These are phyloP conservation scores for Sebastes iracundus DNA, from an alignment of 2,797 vertebrate species.

Conservation along the genomic window DNA sequence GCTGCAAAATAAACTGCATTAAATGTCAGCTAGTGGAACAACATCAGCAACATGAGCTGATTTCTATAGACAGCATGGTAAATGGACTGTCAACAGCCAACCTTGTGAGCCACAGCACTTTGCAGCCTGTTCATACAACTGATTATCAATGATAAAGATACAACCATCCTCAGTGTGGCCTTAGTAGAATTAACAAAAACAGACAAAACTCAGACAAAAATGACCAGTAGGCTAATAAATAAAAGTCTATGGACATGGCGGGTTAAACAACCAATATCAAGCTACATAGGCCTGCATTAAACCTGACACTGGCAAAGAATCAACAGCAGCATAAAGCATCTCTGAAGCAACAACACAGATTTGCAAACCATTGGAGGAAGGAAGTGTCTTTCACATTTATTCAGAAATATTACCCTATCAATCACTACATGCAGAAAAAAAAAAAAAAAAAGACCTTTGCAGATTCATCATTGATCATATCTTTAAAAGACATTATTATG, in stretches of 20 bases:
- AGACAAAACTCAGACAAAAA: background rate
- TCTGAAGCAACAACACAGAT: background rate
- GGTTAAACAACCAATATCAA: background rate
- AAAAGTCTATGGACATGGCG: background rate
- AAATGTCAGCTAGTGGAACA: background rate
- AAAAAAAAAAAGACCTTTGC: too few relatives aligned
- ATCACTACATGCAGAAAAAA: too few relatives aligned
- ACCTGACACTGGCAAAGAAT: background rate
- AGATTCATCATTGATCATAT: too few relatives aligned
- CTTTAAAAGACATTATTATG: too few relatives aligned
- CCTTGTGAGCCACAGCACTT: background rate
- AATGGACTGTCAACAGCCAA: background rate
- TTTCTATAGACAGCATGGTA: background rate
- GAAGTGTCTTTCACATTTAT: too few relatives aligned
- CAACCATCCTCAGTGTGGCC: too few relatives aligned
- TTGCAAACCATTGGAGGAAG: too few relatives aligned
- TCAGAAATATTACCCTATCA: too few relatives aligned
- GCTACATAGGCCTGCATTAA: background rate
- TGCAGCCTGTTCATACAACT: background rate
- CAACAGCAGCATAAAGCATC: background rate
- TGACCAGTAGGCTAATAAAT: background rate
- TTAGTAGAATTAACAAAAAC: background rate
- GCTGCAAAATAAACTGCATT: background rate
- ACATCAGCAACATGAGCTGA: background rate
- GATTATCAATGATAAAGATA: background rate